Evolutionary conservation across 2,113 vertebrate species (phyloP).

Genomic region (Empidonax traillii): DNA sequence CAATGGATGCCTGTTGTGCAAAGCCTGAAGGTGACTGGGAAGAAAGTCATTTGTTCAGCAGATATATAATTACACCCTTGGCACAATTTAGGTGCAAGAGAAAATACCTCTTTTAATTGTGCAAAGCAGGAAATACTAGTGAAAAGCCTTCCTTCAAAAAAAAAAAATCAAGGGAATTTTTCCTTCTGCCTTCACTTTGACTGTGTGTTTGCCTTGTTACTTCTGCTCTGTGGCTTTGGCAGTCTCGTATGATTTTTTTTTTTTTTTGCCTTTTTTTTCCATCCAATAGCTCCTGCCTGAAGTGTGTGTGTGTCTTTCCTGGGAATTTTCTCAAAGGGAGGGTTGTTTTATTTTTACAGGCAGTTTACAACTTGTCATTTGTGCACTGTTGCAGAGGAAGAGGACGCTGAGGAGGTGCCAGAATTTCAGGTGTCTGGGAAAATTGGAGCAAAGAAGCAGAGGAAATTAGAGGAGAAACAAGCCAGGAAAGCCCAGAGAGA

Average conservation of each 20-base stretch:
- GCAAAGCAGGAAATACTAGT: not conserved
- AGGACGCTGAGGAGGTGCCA: constrained; percentile 68
- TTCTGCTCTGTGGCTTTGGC: constrained; percentile 38
- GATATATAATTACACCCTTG: not conserved
- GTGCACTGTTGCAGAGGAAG: constrained; percentile 38
- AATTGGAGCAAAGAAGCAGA: constrained; percentile 93
- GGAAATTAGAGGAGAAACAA: constrained; percentile 96
- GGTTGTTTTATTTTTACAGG: not conserved
- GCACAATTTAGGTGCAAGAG: not conserved
- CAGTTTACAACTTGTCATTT: not conserved
- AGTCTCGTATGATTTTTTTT: not conserved
- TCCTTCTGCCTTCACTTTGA: not conserved
- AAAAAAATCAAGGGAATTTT: not conserved
- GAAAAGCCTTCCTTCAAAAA: not conserved
- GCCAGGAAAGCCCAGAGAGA: constrained; percentile 92
- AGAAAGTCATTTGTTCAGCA: not conserved
- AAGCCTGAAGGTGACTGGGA: not conserved
- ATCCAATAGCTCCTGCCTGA: not conserved
- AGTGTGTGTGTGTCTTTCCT: not conserved
- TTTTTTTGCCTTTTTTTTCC: not conserved
- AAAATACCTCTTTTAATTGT: not conserved
- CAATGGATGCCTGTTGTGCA: not conserved
- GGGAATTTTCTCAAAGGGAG: not conserved
- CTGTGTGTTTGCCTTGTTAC: not conserved
- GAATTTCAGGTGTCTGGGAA: constrained; percentile 80